Conservation (phyloP, 2,797 vertebrate species). For the Limnodromus scolopaceus region DNA sequence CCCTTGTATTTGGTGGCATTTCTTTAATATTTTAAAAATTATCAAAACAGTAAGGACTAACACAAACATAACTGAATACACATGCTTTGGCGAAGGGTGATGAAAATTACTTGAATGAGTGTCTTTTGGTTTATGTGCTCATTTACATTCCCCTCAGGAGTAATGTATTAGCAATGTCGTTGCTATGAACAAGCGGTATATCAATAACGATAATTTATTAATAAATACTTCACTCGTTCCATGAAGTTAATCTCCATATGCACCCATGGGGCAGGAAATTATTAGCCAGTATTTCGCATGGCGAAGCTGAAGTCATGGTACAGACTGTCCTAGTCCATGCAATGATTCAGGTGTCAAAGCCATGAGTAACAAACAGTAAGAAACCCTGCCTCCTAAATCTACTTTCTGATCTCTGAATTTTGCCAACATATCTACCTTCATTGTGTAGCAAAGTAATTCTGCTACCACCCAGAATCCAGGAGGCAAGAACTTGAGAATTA, state of each 20-base stretch:
- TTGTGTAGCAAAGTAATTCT: background rate
- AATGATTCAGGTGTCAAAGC: background rate
- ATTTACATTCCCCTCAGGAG: conserved; percentile 32
- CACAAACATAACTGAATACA: background rate
- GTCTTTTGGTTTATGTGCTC: conserved; percentile 4
- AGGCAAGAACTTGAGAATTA: background rate
- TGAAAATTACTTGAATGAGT: background rate
- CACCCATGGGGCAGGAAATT: background rate
- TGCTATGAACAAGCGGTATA: background rate
- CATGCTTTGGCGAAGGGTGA: background rate
- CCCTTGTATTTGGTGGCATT: background rate
- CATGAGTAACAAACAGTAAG: background rate
- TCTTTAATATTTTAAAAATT: background rate
- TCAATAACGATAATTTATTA: conserved; percentile 25
- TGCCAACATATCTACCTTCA: background rate
- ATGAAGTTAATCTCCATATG: conserved; percentile 42
- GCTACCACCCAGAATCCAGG: background rate
- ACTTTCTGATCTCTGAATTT: background rate
- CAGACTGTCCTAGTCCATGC: background rate
- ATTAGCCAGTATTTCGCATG: background rate
- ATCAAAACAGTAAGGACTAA: background rate
- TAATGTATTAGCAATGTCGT: background rate
- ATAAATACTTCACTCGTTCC: conserved; percentile 38
- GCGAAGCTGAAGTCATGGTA: background rate
- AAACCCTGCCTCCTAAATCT: background rate